Conservation (phyloP, 2,888 invertebrate genomes). For the Zygaena filipendulae region DNA sequence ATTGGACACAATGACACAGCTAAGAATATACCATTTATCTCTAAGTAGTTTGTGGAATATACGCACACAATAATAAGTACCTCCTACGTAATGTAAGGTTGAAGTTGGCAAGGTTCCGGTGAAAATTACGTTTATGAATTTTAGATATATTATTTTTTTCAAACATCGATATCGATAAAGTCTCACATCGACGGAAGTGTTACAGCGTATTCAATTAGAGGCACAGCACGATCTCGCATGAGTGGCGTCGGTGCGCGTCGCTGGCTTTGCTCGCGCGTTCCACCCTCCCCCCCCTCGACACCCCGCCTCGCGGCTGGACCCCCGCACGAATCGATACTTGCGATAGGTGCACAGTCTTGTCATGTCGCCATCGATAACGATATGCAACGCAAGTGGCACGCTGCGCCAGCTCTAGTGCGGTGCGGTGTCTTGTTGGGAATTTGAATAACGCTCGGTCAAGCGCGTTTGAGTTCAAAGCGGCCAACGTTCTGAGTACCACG, state of each 20-base stretch:
- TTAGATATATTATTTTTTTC: too few species aligned
- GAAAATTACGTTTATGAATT: too few species aligned
- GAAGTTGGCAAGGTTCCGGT: too few species aligned
- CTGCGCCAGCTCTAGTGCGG: neutral
- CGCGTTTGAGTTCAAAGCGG: slow-evolving; percentile 46
- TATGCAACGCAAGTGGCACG: slow-evolving; percentile 1
- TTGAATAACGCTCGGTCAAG: slow-evolving; percentile 64
- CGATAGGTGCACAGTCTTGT: slow-evolving; percentile 23
- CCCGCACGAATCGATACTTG: slow-evolving; percentile 44
- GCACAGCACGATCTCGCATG: slow-evolving; percentile 54
- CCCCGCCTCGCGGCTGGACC: slow-evolving; percentile 16
- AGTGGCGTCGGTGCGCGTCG: slow-evolving; percentile 54
- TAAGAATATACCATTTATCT: too few species aligned
- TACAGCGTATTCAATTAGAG: slow-evolving; percentile 54
- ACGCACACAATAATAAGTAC: too few species aligned
- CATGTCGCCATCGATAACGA: neutral
- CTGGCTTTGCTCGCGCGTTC: slow-evolving; percentile 26
- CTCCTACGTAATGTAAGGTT: too few species aligned
- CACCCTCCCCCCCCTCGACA: slow-evolving; percentile 18
- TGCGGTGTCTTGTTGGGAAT: slow-evolving; percentile 50
- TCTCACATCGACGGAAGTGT: slow-evolving; percentile 25
- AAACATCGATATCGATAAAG: slow-evolving; percentile 26
- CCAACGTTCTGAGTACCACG: slow-evolving; percentile 32
- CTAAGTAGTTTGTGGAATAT: too few species aligned
- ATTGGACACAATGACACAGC: too few species aligned